Conservation (phyloP, 2,888 invertebrate species). For the Pecten maximus region DNA sequence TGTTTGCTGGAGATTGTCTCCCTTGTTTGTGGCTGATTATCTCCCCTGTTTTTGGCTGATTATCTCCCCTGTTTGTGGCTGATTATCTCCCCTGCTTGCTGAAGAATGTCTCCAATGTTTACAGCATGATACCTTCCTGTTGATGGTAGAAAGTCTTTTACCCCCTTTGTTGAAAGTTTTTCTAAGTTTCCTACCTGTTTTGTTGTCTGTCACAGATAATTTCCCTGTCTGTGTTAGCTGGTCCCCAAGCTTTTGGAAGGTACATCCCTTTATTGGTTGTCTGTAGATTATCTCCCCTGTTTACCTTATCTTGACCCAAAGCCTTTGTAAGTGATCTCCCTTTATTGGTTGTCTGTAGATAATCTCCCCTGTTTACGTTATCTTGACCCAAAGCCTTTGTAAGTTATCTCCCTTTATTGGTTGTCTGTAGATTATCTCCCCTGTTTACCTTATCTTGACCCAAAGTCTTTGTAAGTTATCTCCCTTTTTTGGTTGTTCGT, state of each 20-base stretch:
- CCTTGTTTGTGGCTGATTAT: not conserved
- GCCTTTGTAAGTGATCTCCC: not conserved
- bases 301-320: not conserved
- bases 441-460: not conserved
- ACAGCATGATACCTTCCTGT: too few species aligned
- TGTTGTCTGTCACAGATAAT: not conserved
- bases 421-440: not conserved
- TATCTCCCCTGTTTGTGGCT: not conserved
- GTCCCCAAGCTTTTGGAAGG: too few species aligned
- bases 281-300: not conserved
- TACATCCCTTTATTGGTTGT: not conserved
- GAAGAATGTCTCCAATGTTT: too few species aligned
- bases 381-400: too few species aligned
- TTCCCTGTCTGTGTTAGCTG: not conserved
- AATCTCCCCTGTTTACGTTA: not conserved
- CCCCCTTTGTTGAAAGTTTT: too few species aligned
- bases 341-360: not conserved
- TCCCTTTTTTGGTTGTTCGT: not conserved
- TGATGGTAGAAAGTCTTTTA: too few species aligned
- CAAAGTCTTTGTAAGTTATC: not conserved
- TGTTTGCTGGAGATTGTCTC: not conserved
- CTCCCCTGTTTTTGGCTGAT: not conserved
- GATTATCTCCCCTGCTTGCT: not conserved
- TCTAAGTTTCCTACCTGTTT: not conserved
- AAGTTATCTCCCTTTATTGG: not conserved